Evolutionary conservation across 1,140 invertebrate species (phyloP).

Genomic region (Mylabris phalerata): DNA sequence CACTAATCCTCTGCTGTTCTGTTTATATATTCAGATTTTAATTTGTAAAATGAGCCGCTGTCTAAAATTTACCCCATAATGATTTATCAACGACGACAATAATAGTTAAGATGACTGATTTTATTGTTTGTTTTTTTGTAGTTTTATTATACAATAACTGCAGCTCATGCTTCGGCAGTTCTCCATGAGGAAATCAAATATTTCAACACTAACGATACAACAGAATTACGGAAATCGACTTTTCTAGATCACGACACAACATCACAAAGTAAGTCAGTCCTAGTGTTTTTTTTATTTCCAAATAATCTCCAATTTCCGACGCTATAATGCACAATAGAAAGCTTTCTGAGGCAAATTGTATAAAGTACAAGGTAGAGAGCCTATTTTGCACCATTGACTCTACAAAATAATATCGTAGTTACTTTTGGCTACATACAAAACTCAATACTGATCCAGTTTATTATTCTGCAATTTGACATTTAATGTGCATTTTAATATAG

Average conservation of each 20-base stretch:
- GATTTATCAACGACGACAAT: too few relatives aligned
- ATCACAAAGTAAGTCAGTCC: constrained; percentile 44
- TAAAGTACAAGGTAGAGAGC: background rate
- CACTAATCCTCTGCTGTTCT: too few relatives aligned
- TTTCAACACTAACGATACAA: constrained; percentile 41
- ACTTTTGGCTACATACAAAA: too few relatives aligned
- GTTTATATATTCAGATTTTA: too few relatives aligned
- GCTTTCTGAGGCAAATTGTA: background rate
- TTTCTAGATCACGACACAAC: constrained; percentile 46
- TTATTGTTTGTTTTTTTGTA: constrained; percentile 32
- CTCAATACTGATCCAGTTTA: too few relatives aligned
- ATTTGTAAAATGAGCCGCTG: too few relatives aligned
- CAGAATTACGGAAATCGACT: constrained; percentile 40
- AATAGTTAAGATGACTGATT: too few relatives aligned
- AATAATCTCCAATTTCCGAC: background rate
- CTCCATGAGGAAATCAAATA: constrained; percentile 45
- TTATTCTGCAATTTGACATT: too few relatives aligned
- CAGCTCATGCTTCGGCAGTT: constrained; percentile 40
- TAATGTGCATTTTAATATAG: too few relatives aligned
- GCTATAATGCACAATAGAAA: background rate
- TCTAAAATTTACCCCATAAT: too few relatives aligned
- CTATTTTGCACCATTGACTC: background rate
- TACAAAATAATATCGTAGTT: too few relatives aligned
- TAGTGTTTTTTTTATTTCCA: background rate
- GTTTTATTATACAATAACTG: constrained; percentile 46